Base-by-base conservation (phyloP, 2,797 vertebrate genomes). In the Megaceryle alcyon region DNA sequence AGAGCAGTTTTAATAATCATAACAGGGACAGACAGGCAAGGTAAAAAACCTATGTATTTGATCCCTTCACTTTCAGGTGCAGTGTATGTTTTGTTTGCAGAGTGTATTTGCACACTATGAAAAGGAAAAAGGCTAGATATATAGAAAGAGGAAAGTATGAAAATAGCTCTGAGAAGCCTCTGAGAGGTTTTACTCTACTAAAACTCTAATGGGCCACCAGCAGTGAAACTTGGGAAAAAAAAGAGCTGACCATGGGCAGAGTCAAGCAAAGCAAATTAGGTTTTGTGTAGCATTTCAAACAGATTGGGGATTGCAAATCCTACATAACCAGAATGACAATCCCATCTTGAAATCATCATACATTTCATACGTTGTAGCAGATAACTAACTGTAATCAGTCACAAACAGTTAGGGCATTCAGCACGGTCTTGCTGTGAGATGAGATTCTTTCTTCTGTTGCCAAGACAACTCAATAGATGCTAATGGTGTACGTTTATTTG, bases 401-500 rank as follows among this genome's bases (percentile, higher is more conserved):
- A 51, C 57, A 89, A 79, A 71, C 69, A 64, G 73, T 64, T 75
- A 63, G 54, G 87, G 46, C 88, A 92, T 70, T 89, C 70, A 76
- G 71, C 75, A 60, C 0, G 0, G 33, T 51, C 51, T 44, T 72
- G 79, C 89, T 86, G 56, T 7, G 10, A 91, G 92, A 49, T 80
- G 54, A 96, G 66, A 65, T 69, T 87, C 66, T 44, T 83, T 41
- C 69, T 68, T 69, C 88, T 88, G 94, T 97, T 97, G 78, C 87
- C 92, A 96, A 90, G 96, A 96, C 92, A 95, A 96, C 94, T 86
- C 86, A 93, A 82, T 11, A 80, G 85, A 90, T 87, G 78, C 12
- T 92, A 88, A 91, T 68, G 51, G 61, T 71, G 19, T 25, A 88
- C 70, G 49, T 88, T 95, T 78, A 92, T 83, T 90, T 95, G 75